Evolutionary conservation across 1,140 invertebrate species (phyloP).

Genomic region (Drosophila prosaltans): DNA sequence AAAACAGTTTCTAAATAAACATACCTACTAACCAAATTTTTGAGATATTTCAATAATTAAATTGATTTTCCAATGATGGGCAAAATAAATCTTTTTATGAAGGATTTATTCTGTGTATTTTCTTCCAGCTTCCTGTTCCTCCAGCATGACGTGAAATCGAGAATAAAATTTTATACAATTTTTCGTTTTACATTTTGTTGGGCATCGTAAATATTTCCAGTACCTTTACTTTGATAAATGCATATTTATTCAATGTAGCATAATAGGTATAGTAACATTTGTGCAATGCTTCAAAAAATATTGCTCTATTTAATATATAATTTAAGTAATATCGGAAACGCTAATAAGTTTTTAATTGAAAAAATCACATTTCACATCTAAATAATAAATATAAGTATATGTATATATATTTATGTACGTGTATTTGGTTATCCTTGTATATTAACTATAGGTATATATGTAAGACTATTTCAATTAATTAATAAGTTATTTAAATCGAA

Average conservation of each 20-base stretch:
- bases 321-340: conserved; percentile 14
- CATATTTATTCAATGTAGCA: conserved; percentile 14
- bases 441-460: conserved; percentile 2
- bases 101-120: too few species aligned
- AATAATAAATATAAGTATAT: neutral
- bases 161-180: too few species aligned
- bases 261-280: conserved; percentile 15
- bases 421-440: conserved; percentile 15
- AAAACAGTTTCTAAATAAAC: conserved; percentile 5
- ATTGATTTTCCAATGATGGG: neutral
- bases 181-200: neutral
- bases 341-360: conserved; percentile 19
- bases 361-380: conserved; percentile 20
- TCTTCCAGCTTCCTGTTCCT: too few species aligned
- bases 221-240: conserved; percentile 11
- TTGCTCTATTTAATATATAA: conserved; percentile 15
- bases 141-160: too few species aligned
- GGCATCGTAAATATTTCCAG: neutral
- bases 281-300: conserved; percentile 18
- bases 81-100: neutral
- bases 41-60: neutral
- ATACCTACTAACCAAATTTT: neutral
- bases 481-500: conserved; percentile 9
- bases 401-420: neutral
- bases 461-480: conserved; percentile 13